These are phyloP conservation scores for Bradypus variegatus DNA, from an alignment of 2,797 vertebrate species.

Conservation along the genomic window DNA sequence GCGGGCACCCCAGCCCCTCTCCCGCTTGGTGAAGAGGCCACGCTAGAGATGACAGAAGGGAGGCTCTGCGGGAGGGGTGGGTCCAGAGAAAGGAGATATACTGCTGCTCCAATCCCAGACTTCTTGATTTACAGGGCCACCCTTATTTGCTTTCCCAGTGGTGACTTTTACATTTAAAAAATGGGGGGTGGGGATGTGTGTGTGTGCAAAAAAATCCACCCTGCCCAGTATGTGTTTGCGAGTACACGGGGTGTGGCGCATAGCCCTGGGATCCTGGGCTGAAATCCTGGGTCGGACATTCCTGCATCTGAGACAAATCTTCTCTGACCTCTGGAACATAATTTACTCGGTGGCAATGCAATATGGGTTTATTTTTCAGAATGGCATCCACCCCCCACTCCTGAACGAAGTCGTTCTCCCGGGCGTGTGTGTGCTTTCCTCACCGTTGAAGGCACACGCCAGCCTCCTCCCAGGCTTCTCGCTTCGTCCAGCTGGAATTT, in stretches of 20 bases:
- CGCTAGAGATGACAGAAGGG: neutral
- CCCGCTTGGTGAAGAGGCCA: neutral
- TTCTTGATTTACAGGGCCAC: neutral
- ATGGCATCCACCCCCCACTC: neutral
- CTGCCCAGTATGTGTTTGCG: neutral
- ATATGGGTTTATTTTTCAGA: neutral
- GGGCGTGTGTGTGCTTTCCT: neutral
- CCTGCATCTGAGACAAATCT: neutral
- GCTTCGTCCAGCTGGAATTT: neutral
- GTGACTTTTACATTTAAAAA: neutral
- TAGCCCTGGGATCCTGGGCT: neutral
- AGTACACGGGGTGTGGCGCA: neutral
- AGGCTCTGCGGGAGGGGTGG: fast-evolving
- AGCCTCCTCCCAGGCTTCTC: neutral
- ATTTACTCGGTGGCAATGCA: fast-evolving
- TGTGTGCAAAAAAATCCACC: too few relatives aligned
- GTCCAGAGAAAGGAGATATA: neutral
- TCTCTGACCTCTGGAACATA: too few relatives aligned
- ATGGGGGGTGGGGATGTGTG: neutral
- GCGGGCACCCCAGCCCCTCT: too few relatives aligned
- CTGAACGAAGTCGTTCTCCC: neutral
- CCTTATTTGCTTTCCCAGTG: neutral
- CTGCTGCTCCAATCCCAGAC: neutral
- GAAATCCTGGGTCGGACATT: neutral
- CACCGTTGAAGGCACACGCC: fast-evolving